Evolutionary conservation across 1,140 invertebrate species (phyloP), one percentile per base, ranked within the genome.

Genomic region (Pogonomyrmex barbatus): DNA sequence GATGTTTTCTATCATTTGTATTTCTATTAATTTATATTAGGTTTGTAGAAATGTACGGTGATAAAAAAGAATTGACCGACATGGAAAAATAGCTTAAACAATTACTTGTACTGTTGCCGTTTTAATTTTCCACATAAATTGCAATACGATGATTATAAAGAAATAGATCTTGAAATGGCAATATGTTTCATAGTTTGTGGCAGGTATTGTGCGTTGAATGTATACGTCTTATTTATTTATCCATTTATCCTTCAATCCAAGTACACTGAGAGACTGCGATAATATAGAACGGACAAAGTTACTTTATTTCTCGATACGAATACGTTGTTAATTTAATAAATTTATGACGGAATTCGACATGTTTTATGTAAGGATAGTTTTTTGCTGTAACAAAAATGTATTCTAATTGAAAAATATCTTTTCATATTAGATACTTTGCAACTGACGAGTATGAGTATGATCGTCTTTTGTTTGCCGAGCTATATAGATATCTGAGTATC

Each of bases 1-100:
- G 30, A 82, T 83, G 58, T 73, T 83, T 83, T 83, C 42, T 75
- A 73, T 60, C 39, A 83, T 75, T 83, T 75, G 30, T 83, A 75
- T 83, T 36, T 75, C 54, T 8, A 45, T 75, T 75, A 60, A 83
- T 62, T 62, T 60, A 75, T 83, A 67, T 60, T 73, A 62, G 45
- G 71, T 83, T 83, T 17, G 6, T 83, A 73, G 42, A 36, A 47
- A 52, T 6, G 6, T 54, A 52, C 8, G 30, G 4, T 36, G 54
- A 60, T 62, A 12, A 17, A 47, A 24, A 62, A 12, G 2, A 50
- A 17, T 45, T 12, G 10, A 12, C 47, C 0, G 33, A 73, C 33
- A 63, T 71, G 17, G 9, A 2, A 6, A n/a, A 73, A 10, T 70
- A 63, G 4, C 45, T 77, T 33, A 60, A 75, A 50, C 47, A 39